Evolutionary conservation across 2,113 vertebrate species (phyloP).

Genomic region (Lethenteron reissneri): DNA sequence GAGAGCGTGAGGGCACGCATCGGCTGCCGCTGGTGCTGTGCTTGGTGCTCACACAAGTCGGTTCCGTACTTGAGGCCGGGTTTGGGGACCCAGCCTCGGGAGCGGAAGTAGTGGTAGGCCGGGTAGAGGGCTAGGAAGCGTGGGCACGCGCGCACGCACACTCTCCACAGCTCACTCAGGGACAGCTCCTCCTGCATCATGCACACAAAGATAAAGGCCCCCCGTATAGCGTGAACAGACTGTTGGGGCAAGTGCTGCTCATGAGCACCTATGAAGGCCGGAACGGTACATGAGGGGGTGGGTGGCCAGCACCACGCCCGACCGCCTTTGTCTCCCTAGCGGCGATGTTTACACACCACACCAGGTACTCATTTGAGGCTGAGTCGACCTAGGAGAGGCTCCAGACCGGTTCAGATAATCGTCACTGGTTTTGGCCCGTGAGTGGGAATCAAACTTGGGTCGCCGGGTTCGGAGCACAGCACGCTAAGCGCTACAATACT

Average conservation of each 20-base stretch:
- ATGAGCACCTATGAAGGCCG: neutral
- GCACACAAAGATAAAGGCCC: conserved; percentile 8
- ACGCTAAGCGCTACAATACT: no score
- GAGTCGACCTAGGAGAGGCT: no score
- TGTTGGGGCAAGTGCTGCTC: neutral
- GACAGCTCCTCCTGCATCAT: conserved; percentile 31
- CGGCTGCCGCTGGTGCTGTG: no score
- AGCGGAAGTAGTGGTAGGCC: conserved; percentile 64
- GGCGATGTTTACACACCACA: no score
- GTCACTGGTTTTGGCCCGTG: no score
- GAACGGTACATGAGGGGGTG: neutral
- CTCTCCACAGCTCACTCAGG: conserved; percentile 43
- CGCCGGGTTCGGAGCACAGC: no score
- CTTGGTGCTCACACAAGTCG: conserved; percentile 41
- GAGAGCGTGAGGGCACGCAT: no score
- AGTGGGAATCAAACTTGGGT: no score
- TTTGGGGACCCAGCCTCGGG: conserved; percentile 79
- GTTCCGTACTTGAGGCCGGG: conserved; percentile 67
- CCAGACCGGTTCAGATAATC: no score
- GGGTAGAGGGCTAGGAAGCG: conserved; percentile 46
- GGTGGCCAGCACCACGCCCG: no score
- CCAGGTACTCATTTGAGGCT: no score
- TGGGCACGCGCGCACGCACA: conserved; percentile 28
- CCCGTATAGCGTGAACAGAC: neutral
- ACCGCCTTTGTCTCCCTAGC: no score